A percentile compares a stretch with the other conserved stretches of the same genome.
Conservation (phyloP, 2,113 vertebrate species). For the Leiothrix lutea region DNA sequence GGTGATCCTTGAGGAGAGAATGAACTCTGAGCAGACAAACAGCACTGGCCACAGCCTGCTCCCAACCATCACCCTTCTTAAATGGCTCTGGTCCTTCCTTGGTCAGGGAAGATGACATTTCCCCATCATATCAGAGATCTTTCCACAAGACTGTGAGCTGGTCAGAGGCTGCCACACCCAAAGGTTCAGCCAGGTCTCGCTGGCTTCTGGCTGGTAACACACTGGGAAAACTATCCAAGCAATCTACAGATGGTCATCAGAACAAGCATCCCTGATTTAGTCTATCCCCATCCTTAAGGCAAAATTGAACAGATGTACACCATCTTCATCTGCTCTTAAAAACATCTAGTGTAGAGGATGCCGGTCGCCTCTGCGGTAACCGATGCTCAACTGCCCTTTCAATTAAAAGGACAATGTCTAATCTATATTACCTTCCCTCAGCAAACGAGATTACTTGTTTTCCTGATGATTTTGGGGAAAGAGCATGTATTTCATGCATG, state of each 20-base stretch:
- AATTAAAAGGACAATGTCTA: background rate
- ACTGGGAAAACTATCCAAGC: background rate
- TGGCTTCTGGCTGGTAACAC: background rate
- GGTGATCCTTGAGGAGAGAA: background rate
- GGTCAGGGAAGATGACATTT: background rate
- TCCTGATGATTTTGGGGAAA: background rate
- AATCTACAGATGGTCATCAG: rapidly evolving
- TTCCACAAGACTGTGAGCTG: background rate
- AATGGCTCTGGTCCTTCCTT: background rate
- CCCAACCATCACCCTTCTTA: background rate
- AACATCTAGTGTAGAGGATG: background rate
- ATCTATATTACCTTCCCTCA: background rate
- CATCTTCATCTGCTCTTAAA: background rate
- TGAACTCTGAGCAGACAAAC: background rate
- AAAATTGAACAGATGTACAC: background rate
- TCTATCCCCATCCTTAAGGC: background rate
- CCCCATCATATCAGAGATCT: background rate
- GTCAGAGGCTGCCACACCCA: background rate
- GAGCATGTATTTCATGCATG: background rate
- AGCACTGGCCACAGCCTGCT: background rate
- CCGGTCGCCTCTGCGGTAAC: rapidly evolving
- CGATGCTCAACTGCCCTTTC: background rate
- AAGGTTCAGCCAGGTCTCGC: rapidly evolving
- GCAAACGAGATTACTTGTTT: background rate
- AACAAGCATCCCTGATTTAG: background rate